Evolutionary conservation across 2,888 invertebrate genomes (phyloP), one percentile per base, ranked within the genome.

Genomic region (Drepanosiphum platanoidis): DNA sequence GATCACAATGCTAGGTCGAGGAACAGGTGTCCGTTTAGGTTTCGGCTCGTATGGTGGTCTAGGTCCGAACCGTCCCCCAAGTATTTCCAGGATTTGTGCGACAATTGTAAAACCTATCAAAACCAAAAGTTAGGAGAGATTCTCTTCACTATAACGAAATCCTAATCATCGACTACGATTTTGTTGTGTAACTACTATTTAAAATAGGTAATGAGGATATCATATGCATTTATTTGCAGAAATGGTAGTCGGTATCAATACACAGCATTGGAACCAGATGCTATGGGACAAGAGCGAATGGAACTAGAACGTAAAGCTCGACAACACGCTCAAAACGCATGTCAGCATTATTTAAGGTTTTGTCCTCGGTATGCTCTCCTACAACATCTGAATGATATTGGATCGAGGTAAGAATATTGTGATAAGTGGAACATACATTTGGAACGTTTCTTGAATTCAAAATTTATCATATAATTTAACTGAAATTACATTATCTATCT

Each of bases 311-410:
- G 92, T 87, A 92, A 93, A 88, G 92, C 93, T 74, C 90, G 93
- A 87, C 94, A 93, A 88, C 92, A 92, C 86, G 93, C 93, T 42
- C 92, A 93, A 88, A 91, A 92, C 88, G 93, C 93, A 83, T 94
- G 94, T 88, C 92, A 92, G 88, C 91, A 91, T 88, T 93, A 93
- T 89, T 90, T 93, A 87, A 92, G 92, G 70, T 91, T 92, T 87
- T 92, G 92, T 87, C 92, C 92, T 83, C 92, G 96, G 88, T 97
- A 96, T 89, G 93, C 93, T 88, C 92, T 96, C 87, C 92, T 95
- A 88, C 93, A 94, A 80, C 95, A 96, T 88, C 91, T 97, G 87
- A 93, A 94, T 88, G 93, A 94, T 87, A 94, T 97, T 87, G 97
- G 92, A 92, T 74, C 81, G 4, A 80, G 79, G 72, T 78, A 15